Conservation (phyloP, 1,140 invertebrate species). For the Hyles vespertilio region DNA sequence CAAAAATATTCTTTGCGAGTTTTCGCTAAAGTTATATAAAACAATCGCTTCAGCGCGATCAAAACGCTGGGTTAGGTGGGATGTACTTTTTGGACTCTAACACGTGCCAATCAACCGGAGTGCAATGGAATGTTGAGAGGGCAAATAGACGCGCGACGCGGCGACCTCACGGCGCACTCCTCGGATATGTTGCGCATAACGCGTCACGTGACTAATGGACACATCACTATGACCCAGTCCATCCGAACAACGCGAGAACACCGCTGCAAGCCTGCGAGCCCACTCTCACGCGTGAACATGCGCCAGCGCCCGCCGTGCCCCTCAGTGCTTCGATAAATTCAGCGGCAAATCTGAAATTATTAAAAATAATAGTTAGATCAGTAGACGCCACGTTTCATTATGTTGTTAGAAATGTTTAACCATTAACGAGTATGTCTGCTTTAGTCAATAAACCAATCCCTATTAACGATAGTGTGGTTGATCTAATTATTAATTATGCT, state of each 20-base stretch:
- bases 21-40: slow-evolving; percentile 34
- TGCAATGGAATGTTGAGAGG: slow-evolving; percentile 64
- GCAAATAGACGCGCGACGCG: slow-evolving; percentile 24
- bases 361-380: neutral
- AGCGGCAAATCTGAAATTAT: slow-evolving; percentile 67
- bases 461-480: too few species aligned
- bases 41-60: slow-evolving; percentile 29
- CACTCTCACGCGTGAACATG: slow-evolving; percentile 33
- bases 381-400: too few species aligned
- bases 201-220: neutral
- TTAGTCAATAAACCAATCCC: too few species aligned
- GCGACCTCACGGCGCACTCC: slow-evolving; percentile 30
- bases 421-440: too few species aligned
- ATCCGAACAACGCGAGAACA: neutral
- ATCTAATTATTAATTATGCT: too few species aligned
- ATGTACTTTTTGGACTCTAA: slow-evolving; percentile 59
- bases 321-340: slow-evolving; percentile 73
- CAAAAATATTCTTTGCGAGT: slow-evolving; percentile 61
- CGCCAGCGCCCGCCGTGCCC: slow-evolving; percentile 26
- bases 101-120: slow-evolving; percentile 55
- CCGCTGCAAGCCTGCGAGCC: slow-evolving; percentile 13
- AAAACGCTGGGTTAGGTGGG: slow-evolving; percentile 55
- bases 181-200: slow-evolving; percentile 18
- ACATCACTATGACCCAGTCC: neutral
- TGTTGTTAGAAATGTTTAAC: too few species aligned